Base-by-base conservation (phyloP, 2,113 vertebrate species). In the Colinus virginianus region DNA sequence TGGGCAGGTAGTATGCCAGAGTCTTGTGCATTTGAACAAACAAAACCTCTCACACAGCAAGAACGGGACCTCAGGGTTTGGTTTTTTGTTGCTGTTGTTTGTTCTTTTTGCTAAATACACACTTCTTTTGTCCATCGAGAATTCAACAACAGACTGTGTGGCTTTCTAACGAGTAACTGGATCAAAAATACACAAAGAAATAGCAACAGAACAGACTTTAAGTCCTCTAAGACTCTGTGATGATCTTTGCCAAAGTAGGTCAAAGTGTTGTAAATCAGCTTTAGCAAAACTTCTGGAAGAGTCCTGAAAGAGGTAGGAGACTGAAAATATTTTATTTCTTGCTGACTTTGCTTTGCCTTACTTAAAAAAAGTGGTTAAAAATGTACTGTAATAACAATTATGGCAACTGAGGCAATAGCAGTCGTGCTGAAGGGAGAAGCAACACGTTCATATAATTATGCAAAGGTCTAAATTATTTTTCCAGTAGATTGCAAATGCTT, bases 301-400 rank as follows among this genome's bases (percentile, higher is more conserved):
- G 69, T 82, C 42, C 67, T 40, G 30, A 90, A 25, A 92, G 48
- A 95, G 28, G 82, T 59, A 82, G 81, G 84, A 88, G 77, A 83
- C 68, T 91, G 84, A 86, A 97, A 91, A 87, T 45, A 78, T 53
- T 93, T 83, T 69, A 72, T 90, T 92, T 84, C 56, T 38, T 74
- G 23, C 71, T 76, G 46, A 32, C 21, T 90, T 89, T 93, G 28
- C 12, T 90, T 67, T 83, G 63, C 53, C 21, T 87, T 75, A 85
- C 42, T 76, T 78, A 3, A 69, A 78, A 87, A 13, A 91, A 92
- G 58, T 67, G 12, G 11, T 93, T 89, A 66, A 93, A 91, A 89
- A 89, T 46, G 77, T 9, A 77, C 28, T 13, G 43, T 88, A 90
- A 76, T 66, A 69, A 59, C 81, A 82, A 92, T 92, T 58, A 87